Evolutionary conservation across 2,888 invertebrate genomes (phyloP), one percentile per base, ranked within the genome.

Genomic region (Oscheius sp.): DNA sequence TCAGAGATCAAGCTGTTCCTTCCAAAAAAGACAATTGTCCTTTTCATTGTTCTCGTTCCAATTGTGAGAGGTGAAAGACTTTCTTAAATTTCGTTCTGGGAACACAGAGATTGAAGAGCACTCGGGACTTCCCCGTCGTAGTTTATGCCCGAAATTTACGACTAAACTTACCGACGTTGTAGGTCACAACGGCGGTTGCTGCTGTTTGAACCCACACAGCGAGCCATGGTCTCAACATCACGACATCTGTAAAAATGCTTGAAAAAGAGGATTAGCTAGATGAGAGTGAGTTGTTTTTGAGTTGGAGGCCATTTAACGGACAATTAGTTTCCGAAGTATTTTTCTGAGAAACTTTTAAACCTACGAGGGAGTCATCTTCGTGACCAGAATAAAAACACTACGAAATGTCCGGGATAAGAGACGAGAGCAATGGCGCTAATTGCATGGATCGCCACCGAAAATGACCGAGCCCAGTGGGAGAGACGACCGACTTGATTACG

Each of bases 131-230:
- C n/a, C n/a, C n/a, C n/a, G n/a, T n/a, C n/a, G n/a, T n/a, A n/a
- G n/a, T n/a, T n/a, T n/a, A n/a, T n/a, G n/a, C n/a, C n/a, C n/a
- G n/a, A n/a, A n/a, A n/a, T n/a, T n/a, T n/a, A n/a, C n/a, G n/a
- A n/a, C n/a, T n/a, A 23, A 29, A 61, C 57, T 37, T n/a, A 55
- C 66, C 66, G 20, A 66, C 20, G 31, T 57, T 66, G 52, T 68
- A 68, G 29, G 68, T 68, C 15, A 55, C 53, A 5, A 50, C 55
- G 8, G 33, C 42, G 0, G 34, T 29, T 6, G 25, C 25, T 23
- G 27, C 23, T 15, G 37, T 23, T 3, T 29, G 46, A 25, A 61
- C 12, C 45, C 61, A 45, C 27, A 61, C 27, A 42, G 45, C 27
- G 12, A 42, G 39, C 12, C 66, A 55, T 66, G 27, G 46, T 39